Evolutionary conservation across 2,113 vertebrate genomes (phyloP).

Genomic region (Lophura nycthemera): DNA sequence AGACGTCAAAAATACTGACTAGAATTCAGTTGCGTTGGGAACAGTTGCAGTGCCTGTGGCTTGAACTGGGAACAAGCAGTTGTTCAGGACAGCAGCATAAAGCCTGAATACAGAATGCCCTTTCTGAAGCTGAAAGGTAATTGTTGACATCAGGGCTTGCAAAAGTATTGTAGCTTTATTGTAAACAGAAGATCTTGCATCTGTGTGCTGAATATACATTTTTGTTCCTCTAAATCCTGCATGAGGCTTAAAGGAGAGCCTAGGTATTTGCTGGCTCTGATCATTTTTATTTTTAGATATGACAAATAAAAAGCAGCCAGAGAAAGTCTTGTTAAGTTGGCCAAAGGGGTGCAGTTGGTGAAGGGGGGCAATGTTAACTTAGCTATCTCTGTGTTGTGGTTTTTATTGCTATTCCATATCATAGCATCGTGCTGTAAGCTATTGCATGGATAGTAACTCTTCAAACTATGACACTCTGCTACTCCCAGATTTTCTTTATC

Average conservation of each 20-base stretch:
- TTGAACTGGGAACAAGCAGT: background rate
- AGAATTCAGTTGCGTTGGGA: slow-evolving; percentile 4
- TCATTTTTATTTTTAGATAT: background rate
- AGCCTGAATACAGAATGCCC: background rate
- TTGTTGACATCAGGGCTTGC: background rate
- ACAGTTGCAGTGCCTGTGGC: background rate
- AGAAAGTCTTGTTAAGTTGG: background rate
- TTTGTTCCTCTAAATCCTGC: background rate
- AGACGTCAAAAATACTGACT: background rate
- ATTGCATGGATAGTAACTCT: no score
- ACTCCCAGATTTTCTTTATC: background rate
- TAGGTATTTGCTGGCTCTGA: background rate
- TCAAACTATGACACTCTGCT: background rate
- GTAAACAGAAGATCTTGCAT: background rate
- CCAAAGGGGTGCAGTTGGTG: background rate
- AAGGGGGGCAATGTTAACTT: background rate
- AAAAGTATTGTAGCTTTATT: background rate
- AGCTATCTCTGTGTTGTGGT: background rate
- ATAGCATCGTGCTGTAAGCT: no score
- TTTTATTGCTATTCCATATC: no score
- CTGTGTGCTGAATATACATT: background rate
- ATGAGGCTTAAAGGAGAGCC: background rate
- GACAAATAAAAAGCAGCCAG: background rate
- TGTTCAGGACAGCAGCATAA: background rate
- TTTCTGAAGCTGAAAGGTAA: background rate